Base-by-base conservation (phyloP, 2,797 vertebrate species). In the Tragopan temminckii region DNA sequence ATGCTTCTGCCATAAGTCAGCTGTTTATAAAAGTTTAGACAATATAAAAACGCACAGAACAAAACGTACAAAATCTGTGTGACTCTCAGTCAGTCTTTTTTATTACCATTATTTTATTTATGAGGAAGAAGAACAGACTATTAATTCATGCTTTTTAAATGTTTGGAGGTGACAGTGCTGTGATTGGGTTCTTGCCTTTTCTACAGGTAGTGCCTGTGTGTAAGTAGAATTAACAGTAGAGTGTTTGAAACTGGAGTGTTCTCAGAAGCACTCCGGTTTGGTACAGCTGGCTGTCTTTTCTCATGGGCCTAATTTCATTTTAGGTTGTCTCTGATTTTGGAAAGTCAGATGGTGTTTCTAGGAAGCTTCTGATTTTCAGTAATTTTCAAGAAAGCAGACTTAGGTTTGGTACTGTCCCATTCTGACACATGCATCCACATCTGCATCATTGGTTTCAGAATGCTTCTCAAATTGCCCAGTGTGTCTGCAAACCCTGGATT, bases 311-410 rank as follows among this genome's bases (percentile, higher is more conserved):
- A 57, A 66, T 36, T 75, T 78, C 7, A 3, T 58, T 55, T 55
- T 59, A 78, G 38, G 19, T 68, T 80, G 13, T 55, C 29, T 64
- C 85, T 88, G 6, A 29, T 70, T 85, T 93, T 43, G 42, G 62
- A 75, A 89, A 57, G 43, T 48, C 76, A 62, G 5, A 7, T 43
- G 63, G 13, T 19, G 12, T 63, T 63, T 55, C 36, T 35, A 68
- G 48, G 36, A 89, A 74, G 24, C 8, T 42, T 48, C 46, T 50
- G 2, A 4, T 90, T 90, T 89, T 68, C 31, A 27, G 48, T 53
- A 46, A 48, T 38, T 88, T 88, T 90, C 57, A 57, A 74, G 48
- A 25, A 17, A 67, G 42, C 18, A 42, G 23, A 8, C 9, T 57
- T 59, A 57, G 19, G 8, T 75, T 74, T 61, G 61, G 33, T 63